A percentile compares a stretch with the other conserved stretches of the same genome.
Conservation (phyloP, 2,888 invertebrate species). For the Lumbricus terrestris region DNA sequence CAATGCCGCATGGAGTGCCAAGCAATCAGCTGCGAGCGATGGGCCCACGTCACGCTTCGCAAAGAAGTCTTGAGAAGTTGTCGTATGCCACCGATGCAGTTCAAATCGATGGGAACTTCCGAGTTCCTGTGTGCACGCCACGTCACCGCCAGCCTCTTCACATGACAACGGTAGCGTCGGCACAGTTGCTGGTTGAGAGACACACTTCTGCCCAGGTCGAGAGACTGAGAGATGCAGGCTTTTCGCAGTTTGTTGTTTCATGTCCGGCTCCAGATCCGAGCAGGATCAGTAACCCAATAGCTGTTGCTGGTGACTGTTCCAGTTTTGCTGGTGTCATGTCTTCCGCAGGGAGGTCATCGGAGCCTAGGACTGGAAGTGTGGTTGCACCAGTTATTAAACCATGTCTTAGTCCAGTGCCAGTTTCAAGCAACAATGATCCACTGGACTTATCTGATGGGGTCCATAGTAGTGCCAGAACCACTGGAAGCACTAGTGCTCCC, state of each 20-base stretch:
- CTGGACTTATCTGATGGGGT: background rate
- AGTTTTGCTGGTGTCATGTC: background rate
- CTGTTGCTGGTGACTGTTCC: background rate
- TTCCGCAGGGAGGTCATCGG: background rate
- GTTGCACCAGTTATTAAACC: background rate
- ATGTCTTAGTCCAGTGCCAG: background rate
- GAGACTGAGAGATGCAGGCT: background rate
- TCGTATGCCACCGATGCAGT: background rate
- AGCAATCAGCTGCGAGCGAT: background rate
- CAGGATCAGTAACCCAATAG: background rate
- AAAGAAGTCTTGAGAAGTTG: background rate
- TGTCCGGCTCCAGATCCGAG: background rate
- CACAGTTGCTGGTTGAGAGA: background rate
- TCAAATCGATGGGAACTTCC: background rate
- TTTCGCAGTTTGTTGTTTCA: background rate
- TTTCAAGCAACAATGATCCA: background rate
- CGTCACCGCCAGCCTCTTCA: background rate
- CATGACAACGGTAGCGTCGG: background rate
- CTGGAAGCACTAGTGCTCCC: constrained; percentile 3
- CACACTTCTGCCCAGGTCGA: background rate
- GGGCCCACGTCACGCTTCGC: background rate
- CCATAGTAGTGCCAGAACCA: background rate
- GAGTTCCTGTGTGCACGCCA: background rate
- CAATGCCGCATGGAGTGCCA: background rate
- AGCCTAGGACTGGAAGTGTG: background rate